Evolutionary conservation across 2,888 invertebrate genomes (phyloP).

Genomic region (Adelognathus sp.): DNA sequence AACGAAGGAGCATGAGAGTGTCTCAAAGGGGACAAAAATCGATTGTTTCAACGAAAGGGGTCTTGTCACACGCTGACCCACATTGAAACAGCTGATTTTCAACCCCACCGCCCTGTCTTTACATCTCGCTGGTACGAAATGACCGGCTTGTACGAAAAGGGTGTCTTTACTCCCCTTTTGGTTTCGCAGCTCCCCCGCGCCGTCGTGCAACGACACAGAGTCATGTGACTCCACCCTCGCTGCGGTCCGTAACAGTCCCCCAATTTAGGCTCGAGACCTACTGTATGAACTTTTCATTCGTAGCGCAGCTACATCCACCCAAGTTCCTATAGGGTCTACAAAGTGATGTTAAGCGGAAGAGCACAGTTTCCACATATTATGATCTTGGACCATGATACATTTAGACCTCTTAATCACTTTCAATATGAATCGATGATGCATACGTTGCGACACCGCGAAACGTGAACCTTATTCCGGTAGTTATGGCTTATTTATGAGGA

Average conservation of each 20-base stretch:
- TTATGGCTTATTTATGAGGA: too few relatives aligned
- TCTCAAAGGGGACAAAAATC: conserved; percentile 61
- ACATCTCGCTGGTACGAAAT: conserved; percentile 44
- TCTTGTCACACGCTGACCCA: conserved; percentile 69
- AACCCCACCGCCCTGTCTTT: background rate
- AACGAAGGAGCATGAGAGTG: background rate
- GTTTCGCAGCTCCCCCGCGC: conserved; percentile 57
- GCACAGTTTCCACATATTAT: too few relatives aligned
- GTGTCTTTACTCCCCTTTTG: conserved; percentile 63
- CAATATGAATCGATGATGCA: too few relatives aligned
- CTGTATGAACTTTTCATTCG: background rate
- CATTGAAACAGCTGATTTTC: conserved; percentile 77
- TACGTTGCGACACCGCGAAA: too few relatives aligned
- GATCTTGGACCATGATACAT: too few relatives aligned
- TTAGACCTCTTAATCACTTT: too few relatives aligned
- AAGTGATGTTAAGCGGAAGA: background rate
- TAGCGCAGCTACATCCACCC: background rate
- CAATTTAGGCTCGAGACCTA: background rate
- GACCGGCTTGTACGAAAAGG: too few relatives aligned
- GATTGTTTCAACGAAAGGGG: conserved; percentile 67
- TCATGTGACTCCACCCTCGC: conserved; percentile 39
- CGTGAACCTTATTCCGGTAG: too few relatives aligned
- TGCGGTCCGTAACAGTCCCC: conserved; percentile 4
- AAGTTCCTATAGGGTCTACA: background rate
- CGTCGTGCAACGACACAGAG: conserved; percentile 38